Base-by-base conservation (phyloP, 1,140 invertebrate species). In the Heliconius nattereri region DNA sequence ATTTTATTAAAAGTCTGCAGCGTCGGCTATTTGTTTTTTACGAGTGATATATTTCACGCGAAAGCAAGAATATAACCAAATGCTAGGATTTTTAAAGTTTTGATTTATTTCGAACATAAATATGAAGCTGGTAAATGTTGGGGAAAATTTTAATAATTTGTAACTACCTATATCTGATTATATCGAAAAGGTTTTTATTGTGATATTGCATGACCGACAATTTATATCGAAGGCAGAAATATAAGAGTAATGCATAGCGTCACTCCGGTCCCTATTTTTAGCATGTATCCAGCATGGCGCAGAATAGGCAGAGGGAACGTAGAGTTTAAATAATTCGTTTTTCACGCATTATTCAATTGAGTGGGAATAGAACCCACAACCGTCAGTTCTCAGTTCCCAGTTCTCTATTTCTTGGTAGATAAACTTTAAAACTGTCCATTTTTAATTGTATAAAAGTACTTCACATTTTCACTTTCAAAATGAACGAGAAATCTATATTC, bases 1-100 rank as follows among this genome's bases (percentile, higher is more conserved):
- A 66, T 29, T 66, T 66, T 66, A 66, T 66, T 66, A 66, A 66
- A 66, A 66, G 60, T 66, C 60, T 66, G 60, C 60, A 29, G 29
- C 54, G 60, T 26, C 9, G 29, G 26, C 60, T 66, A 66, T 66
- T 29, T 29, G 26, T 29, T 66, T n/a, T 66, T 29, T 66, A 66
- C 60, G 60, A 6, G 60, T 66, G 9, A 66, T 66, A 66, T 66
- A 66, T 66, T 26, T 60, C 54, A 60, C 54, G n/a, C 60, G 60
- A 66, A 26, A 66, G 23, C 23, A 16, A 26, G 11, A 66, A 66
- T 66, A 66, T 52, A 52, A 60, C n/a, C 54, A 23, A 60, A 23
- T 57, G 54, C 8, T 57, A 57, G 19, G 57, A 13, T 26, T 66
- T 66, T 66, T 66, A 26, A 66, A 29, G 6, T 13, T 66, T 66